Evolutionary conservation across 1,140 invertebrate species (phyloP).

Genomic region (Drosophila tropicalis): DNA sequence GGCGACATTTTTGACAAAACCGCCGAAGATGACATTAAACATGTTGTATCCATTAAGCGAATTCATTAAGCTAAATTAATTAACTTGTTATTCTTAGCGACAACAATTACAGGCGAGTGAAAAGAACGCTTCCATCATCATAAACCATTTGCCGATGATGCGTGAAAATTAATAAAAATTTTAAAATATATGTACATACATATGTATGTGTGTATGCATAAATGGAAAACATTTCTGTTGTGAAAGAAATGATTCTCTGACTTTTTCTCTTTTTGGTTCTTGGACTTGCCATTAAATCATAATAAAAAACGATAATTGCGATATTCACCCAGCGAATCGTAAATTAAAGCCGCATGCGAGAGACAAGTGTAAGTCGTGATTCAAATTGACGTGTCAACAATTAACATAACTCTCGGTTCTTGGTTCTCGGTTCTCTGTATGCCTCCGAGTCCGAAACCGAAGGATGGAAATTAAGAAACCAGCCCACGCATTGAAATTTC

Average conservation of each 20-base stretch:
- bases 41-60: conserved; percentile 78
- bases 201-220: too few relatives aligned
- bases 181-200: conserved; percentile 32
- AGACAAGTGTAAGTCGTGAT: conserved; percentile 81
- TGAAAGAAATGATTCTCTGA: conserved; percentile 11
- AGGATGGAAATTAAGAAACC: conserved; percentile 15
- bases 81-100: conserved; percentile 79
- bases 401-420: conserved; percentile 69
- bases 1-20: conserved; percentile 58
- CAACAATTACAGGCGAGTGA: conserved; percentile 75
- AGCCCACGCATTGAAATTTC: conserved; percentile 69
- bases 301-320: conserved; percentile 80
- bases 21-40: conserved; percentile 71
- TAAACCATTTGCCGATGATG: conserved; percentile 78
- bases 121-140: conserved; percentile 79
- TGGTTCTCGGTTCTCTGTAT: conserved; percentile 26
- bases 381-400: conserved; percentile 75
- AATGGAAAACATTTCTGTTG: conserved; percentile 36
- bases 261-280: conserved; percentile 28
- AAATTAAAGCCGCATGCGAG: conserved; percentile 68
- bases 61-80: conserved; percentile 78
- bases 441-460: not conserved
- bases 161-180: conserved; percentile 78
- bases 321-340: conserved; percentile 69
- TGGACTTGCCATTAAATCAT: conserved; percentile 67